Evolutionary conservation across 2,888 invertebrate genomes (phyloP).

Genomic region (Agriotes lineatus): DNA sequence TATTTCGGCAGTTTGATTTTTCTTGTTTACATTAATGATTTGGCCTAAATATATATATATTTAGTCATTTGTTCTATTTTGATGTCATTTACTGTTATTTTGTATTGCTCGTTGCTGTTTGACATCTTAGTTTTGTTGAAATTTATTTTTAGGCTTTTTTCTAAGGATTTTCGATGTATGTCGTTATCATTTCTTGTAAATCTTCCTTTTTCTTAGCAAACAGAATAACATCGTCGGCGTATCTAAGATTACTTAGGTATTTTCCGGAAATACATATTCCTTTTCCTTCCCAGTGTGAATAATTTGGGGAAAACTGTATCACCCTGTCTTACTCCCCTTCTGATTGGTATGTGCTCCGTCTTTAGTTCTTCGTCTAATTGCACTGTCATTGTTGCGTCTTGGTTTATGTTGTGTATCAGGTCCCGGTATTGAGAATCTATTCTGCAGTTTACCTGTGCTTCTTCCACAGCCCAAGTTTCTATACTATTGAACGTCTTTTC

Average conservation of each 20-base stretch:
- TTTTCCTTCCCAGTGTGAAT: background rate
- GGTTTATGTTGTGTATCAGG: background rate
- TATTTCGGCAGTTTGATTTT: no score
- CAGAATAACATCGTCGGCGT: no score
- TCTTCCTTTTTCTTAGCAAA: no score
- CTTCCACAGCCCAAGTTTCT: background rate
- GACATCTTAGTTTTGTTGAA: no score
- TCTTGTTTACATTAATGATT: background rate
- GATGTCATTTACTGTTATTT: conserved; percentile 5
- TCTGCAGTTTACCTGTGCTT: background rate
- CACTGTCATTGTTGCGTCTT: background rate
- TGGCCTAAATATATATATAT: conserved; percentile 10
- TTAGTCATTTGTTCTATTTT: conserved; percentile 9
- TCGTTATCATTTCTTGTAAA: no score
- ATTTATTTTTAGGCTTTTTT: no score
- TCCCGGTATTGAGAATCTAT: background rate
- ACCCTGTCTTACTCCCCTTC: background rate
- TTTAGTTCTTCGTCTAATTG: background rate
- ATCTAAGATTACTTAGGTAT: no score
- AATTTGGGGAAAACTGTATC: background rate
- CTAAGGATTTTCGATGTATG: conserved; percentile 4
- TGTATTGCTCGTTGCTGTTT: background rate
- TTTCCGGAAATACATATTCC: no score
- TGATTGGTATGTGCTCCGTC: background rate
- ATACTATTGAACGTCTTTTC: background rate